Base-by-base conservation (phyloP, 1,140 invertebrate species). In the Zaprionus davidi region DNA sequence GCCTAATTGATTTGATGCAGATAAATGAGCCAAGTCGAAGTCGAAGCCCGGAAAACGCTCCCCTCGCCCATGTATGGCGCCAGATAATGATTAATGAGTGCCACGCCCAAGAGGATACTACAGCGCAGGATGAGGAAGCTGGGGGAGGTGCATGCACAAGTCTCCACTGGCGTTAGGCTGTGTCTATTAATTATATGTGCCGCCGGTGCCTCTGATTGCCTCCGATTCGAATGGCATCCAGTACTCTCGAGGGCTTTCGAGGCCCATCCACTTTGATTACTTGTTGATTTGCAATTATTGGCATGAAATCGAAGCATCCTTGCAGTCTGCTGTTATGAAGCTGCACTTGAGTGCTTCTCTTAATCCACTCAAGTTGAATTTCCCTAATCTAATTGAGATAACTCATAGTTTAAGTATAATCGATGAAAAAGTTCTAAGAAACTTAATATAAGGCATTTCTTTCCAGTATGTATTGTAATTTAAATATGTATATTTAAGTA, bases 1-100 rank as follows among this genome's bases (percentile, higher is more conserved):
- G 64, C 56, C 85, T 90, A 90, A 90, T 90, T 90, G 85, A 85
- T 90, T 85, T 81, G 86, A 90, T 90, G 76, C 78, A 90, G 85
- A 90, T 90, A 90, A 90, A 90, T 90, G 86, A 86, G 76, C 77
- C 73, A 66, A 77, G 57, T 68, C 69, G 62, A 67, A 79, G 66
- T 44, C 56, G 57, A 67, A 79, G 69, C 34, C 56, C 38, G 59
- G 13, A 59, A 60, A 38, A 53, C 36, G 46, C 12, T 62, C 36
- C 69, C 17, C 26, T 22, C 53, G 15, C 20, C 51, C 28, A 58
- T 71, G 60, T 75, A 67, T 82, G 78, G 66, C 76, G 70, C 78
- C 64, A 75, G 59, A 83, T 83, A 84, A 90, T 90, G 84, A 88
- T 88, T 90, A 88, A 88, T 90, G 84, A 53, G 20, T 28, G 31